A percentile compares a stretch with the other conserved stretches of the same genome.
Conservation (phyloP, 2,113 vertebrate species). For the Canis aureus region DNA sequence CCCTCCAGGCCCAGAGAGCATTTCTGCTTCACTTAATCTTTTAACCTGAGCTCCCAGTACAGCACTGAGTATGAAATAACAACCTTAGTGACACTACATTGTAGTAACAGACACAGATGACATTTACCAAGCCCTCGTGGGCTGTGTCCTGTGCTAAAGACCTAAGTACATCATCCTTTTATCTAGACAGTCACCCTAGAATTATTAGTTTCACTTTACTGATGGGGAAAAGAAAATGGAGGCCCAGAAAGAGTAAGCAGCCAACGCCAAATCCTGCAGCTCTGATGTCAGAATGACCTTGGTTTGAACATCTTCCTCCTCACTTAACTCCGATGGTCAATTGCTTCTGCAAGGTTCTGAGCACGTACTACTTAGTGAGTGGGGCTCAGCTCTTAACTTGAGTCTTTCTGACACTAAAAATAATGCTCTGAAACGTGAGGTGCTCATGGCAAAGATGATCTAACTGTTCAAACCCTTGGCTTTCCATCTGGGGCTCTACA, state of each 20-base stretch:
- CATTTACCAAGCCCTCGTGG: neutral
- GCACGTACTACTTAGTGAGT: neutral
- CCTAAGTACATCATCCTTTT: neutral
- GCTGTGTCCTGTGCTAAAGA: neutral
- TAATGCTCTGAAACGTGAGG: neutral
- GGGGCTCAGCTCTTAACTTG: neutral
- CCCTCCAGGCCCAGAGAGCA: neutral
- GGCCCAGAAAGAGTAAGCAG: neutral
- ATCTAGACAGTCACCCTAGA: neutral
- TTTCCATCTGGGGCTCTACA: too few relatives aligned
- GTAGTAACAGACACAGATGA: neutral
- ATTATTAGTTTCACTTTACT: neutral
- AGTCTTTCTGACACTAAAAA: neutral
- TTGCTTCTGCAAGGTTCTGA: neutral
- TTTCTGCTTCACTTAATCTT: neutral
- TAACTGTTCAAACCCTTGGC: neutral
- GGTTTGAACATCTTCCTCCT: neutral
- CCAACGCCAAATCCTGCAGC: neutral
- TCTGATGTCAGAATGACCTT: neutral
- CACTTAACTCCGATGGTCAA: neutral
- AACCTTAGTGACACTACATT: neutral
- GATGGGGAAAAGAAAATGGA: neutral
- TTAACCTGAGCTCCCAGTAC: neutral
- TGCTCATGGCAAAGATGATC: neutral
- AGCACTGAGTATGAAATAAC: neutral